Conservation (phyloP, 1,140 invertebrate genomes). For the Chrysopa pallens region DNA sequence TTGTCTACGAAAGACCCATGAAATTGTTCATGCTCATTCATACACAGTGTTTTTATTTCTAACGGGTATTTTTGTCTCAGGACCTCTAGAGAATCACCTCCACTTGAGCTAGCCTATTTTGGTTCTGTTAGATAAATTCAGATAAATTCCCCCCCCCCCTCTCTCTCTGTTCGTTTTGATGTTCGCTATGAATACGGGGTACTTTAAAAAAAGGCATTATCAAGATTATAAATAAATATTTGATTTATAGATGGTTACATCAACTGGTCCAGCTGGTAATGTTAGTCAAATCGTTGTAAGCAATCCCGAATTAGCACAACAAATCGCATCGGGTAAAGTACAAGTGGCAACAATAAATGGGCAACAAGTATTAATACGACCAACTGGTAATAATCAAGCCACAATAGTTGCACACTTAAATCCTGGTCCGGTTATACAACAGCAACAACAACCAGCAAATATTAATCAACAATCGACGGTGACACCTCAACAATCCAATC, state of each 20-base stretch:
- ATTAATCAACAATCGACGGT: constrained; percentile 3
- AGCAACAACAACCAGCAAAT: background rate
- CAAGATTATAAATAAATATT: constrained; percentile 6
- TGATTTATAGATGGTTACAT: constrained; percentile 26
- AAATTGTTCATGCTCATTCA: too few species aligned
- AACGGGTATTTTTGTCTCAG: too few species aligned
- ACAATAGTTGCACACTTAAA: constrained; percentile 47
- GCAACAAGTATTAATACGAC: constrained; percentile 59
- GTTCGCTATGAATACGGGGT: constrained; percentile 1
- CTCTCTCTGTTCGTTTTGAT: too few species aligned
- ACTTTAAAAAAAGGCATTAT: too few species aligned
- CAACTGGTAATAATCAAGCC: constrained; percentile 48
- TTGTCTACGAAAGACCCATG: too few species aligned
- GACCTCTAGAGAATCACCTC: too few species aligned
- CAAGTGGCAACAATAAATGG: constrained; percentile 68
- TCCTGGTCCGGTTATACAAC: constrained; percentile 10
- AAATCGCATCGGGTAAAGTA: constrained; percentile 57
- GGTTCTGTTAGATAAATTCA: too few species aligned
- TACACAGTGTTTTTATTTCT: too few species aligned
- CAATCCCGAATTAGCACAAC: constrained; percentile 52
- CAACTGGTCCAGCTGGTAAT: constrained; percentile 21
- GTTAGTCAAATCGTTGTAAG: constrained; percentile 54
- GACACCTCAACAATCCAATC: background rate
- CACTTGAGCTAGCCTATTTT: too few species aligned
- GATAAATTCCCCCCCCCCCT: too few species aligned